Percentiles rank a stretch among this genome's conserved stretches.
Evolutionary conservation across 1,140 invertebrate genomes (phyloP).

Genomic region (Polypedilum pembai): DNA sequence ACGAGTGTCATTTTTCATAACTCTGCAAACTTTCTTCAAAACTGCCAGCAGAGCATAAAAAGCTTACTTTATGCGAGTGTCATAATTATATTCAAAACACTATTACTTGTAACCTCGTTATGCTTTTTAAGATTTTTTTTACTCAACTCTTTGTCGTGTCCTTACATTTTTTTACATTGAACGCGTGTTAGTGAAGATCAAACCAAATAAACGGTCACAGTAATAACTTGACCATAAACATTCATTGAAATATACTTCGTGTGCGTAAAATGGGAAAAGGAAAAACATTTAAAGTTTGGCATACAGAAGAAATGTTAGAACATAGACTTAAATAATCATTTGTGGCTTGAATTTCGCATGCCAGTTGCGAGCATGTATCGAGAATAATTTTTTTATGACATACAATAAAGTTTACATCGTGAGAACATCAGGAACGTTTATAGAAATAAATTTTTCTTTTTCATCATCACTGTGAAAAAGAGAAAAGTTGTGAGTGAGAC

Average conservation of each 20-base stretch:
- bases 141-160: neutral
- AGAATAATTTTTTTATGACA: slow-evolving; percentile 26
- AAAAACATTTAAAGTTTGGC: neutral
- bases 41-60: neutral
- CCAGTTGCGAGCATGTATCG: neutral
- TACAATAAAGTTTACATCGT: slow-evolving; percentile 2
- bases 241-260: neutral
- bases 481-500: neutral
- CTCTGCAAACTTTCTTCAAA: neutral
- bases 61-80: neutral
- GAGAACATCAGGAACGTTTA: neutral
- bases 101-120: slow-evolving; percentile 1
- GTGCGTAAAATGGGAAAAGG: neutral
- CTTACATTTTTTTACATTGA: neutral
- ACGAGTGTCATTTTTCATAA: neutral
- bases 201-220: neutral
- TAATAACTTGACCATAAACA: neutral
- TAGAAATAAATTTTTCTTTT: neutral
- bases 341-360: neutral
- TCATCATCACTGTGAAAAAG: neutral
- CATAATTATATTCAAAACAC: neutral
- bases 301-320: neutral
- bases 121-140: neutral
- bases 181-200: neutral
- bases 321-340: slow-evolving; percentile 22